Evolutionary conservation across 2,888 invertebrate species (phyloP).

Genomic region (Rhagonycha fulva): DNA sequence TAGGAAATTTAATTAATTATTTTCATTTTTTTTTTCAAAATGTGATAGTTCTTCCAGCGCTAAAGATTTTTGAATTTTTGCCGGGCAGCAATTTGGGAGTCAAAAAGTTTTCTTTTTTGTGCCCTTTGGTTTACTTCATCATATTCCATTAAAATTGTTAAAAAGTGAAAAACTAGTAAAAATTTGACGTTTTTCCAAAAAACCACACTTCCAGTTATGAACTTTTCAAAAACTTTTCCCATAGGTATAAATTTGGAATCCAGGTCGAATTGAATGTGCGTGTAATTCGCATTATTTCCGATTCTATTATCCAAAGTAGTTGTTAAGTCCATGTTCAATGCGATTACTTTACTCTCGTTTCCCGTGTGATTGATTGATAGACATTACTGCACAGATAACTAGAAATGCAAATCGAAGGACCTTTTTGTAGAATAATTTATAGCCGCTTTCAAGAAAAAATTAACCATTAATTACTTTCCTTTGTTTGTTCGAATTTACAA

Average conservation of each 20-base stretch:
- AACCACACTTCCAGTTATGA: background rate
- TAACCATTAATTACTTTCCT: background rate
- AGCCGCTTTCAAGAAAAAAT: background rate
- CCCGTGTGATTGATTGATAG: slow-evolving; percentile 9
- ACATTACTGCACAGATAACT: slow-evolving; percentile 1
- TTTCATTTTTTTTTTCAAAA: background rate
- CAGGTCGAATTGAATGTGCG: slow-evolving; percentile 18
- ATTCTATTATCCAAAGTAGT: slow-evolving; percentile 19
- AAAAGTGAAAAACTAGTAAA: too few species aligned
- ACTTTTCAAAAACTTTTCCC: background rate
- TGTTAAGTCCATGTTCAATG: slow-evolving; percentile 11
- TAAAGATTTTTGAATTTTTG: too few species aligned
- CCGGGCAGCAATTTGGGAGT: background rate
- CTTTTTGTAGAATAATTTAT: background rate
- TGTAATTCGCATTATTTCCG: slow-evolving; percentile 24
- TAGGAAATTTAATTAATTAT: too few species aligned
- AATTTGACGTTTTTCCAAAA: background rate
- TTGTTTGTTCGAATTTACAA: background rate
- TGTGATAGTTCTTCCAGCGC: background rate
- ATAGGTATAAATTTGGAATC: slow-evolving; percentile 10
- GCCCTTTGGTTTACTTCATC: too few species aligned
- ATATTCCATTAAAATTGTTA: too few species aligned
- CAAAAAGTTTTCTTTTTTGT: too few species aligned
- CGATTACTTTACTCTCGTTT: slow-evolving; percentile 7
- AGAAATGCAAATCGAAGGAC: slow-evolving; percentile 2